These are phyloP conservation scores for Rhopilema esculentum DNA, from an alignment of 30 jellyfish, hydroid and myxozoan species.

Conservation along the genomic window DNA sequence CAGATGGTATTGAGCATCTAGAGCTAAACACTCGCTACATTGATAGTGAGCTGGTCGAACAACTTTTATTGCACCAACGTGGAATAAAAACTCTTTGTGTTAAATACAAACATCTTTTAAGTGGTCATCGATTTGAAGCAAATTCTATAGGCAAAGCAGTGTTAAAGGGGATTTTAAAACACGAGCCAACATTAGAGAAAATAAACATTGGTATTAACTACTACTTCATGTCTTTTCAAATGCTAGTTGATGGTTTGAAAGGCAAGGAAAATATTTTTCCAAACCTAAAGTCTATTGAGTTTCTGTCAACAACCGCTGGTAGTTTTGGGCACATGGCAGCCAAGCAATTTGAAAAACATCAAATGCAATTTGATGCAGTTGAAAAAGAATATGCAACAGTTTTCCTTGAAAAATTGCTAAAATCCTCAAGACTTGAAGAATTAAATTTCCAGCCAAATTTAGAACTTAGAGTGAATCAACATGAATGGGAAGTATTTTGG, in stretches of 20 bases:
- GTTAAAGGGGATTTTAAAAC: constrained; percentile 15
- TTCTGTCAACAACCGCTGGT: constrained; percentile 10
- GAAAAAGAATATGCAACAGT: not conserved
- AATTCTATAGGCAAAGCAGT: not conserved
- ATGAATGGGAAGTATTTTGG: not conserved
- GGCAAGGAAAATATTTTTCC: not conserved
- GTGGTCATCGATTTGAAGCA: not conserved
- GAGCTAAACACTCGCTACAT: not conserved
- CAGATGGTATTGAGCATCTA: constrained; percentile 15
- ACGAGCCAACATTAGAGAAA: constrained; percentile 10
- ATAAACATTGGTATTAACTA: constrained; percentile 1
- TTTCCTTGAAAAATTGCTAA: not conserved
- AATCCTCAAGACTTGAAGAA: not conserved
- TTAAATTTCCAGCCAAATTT: not conserved
- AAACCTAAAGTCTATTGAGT: not conserved
- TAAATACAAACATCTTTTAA: too few species aligned
- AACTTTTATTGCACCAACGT: not conserved
- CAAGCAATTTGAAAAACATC: too few species aligned
- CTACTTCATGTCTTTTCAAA: not conserved
- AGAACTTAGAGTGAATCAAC: not conserved
- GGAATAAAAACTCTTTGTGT: not conserved
- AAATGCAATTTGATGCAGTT: not conserved
- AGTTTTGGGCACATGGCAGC: not conserved
- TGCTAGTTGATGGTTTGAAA: not conserved
- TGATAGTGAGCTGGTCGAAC: not conserved